These are phyloP conservation scores for Amblyteles armatorius DNA, from an alignment of 2,888 invertebrate genomes.

Conservation along the genomic window DNA sequence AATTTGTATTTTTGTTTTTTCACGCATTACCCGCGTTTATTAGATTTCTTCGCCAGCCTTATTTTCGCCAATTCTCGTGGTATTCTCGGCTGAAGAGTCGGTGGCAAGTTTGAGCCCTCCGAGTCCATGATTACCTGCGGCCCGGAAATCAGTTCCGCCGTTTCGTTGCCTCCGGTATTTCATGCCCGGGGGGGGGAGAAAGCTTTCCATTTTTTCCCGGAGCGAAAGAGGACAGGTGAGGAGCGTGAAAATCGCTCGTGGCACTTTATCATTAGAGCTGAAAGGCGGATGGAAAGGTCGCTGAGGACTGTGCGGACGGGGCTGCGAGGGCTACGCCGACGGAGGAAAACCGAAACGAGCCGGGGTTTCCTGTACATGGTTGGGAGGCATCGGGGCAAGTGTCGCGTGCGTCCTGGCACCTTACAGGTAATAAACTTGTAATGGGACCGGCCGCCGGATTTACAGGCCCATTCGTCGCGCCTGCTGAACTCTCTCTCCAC, in stretches of 20 bases:
- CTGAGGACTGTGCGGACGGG: constrained; percentile 14
- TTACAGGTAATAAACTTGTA: constrained; percentile 79
- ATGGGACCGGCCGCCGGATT: constrained; percentile 77
- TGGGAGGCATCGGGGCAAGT: constrained; percentile 67
- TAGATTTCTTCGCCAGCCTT: neutral
- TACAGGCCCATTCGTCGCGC: constrained; percentile 76
- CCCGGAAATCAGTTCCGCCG: constrained; percentile 25
- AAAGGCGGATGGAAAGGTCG: constrained; percentile 28
- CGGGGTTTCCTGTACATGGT: constrained; percentile 12
- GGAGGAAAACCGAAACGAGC: constrained; percentile 54
- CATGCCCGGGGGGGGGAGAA: neutral
- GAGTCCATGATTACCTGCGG: constrained; percentile 9
- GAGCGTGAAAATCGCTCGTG: constrained; percentile 69
- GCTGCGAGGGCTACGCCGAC: neutral
- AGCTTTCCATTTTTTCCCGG: constrained; percentile 47
- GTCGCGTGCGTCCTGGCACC: constrained; percentile 77
- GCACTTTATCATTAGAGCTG: constrained; percentile 64
- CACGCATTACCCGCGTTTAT: neutral
- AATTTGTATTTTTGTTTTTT: neutral
- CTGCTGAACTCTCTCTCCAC: constrained; percentile 48
- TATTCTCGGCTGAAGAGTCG: neutral
- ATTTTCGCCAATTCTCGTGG: neutral
- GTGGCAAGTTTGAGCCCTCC: neutral
- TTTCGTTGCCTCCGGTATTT: constrained; percentile 12
- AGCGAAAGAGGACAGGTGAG: constrained; percentile 60